Percentiles rank a stretch among this genome's conserved stretches.
These are phyloP conservation scores for Meteorus cinctellus DNA, from an alignment of 2,888 invertebrate species.

Conservation along the genomic window DNA sequence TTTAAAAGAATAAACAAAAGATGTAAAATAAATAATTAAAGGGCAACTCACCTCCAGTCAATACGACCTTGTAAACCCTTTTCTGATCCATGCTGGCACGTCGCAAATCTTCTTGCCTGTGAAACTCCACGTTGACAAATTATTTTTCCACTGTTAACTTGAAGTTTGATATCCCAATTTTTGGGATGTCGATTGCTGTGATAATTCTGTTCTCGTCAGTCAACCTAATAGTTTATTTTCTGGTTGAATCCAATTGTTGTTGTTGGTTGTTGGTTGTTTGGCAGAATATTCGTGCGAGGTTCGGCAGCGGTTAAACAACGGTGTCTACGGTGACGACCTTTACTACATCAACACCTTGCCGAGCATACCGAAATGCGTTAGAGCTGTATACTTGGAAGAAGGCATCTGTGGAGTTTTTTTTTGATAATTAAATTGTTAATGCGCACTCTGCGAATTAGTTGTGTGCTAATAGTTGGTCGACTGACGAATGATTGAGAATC, in stretches of 20 bases:
- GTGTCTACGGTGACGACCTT: conserved; percentile 59
- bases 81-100: conserved; percentile 75
- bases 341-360: conserved; percentile 67
- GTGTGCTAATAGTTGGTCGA: conserved; percentile 16
- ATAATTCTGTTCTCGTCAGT: conserved; percentile 20
- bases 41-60: conserved; percentile 87
- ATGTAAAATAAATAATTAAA: conserved; percentile 7
- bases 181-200: neutral
- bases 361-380: conserved; percentile 54
- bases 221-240: neutral
- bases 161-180: conserved; percentile 3
- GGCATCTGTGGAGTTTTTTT: conserved; percentile 53
- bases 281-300: conserved; percentile 9
- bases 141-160: neutral
- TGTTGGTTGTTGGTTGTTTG: neutral
- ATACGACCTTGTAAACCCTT: conserved; percentile 88
- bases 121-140: conserved; percentile 35
- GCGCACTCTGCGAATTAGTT: neutral
- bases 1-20: neutral
- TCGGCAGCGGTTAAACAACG: conserved; percentile 48
- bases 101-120: conserved; percentile 43
- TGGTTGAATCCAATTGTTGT: neutral
- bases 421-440: neutral
- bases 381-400: conserved; percentile 54
- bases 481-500: conserved; percentile 15